A percentile compares a stretch with the other conserved stretches of the same genome.
Evolutionary conservation across 2,113 vertebrate species (phyloP).

Genomic region (Pipa parva): DNA sequence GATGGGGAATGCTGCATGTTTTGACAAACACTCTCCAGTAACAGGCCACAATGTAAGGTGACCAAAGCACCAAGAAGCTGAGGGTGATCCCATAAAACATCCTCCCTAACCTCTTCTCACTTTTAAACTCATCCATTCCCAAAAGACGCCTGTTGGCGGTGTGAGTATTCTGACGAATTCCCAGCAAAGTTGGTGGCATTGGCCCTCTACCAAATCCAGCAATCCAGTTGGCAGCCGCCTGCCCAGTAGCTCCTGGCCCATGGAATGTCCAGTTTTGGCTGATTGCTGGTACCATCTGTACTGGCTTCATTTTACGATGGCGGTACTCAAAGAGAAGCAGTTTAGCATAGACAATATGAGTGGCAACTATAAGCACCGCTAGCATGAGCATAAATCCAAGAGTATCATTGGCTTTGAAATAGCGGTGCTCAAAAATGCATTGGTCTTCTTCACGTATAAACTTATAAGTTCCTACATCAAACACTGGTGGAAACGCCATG

Average conservation of each 20-base stretch:
- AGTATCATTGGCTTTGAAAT: constrained; percentile 92
- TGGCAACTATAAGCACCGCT: constrained; percentile 85
- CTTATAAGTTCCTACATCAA: constrained; percentile 90
- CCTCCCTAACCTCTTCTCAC: constrained; percentile 85
- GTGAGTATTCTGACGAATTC: constrained; percentile 87
- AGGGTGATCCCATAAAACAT: constrained; percentile 93
- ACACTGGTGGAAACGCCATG: constrained; percentile 90
- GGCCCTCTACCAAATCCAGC: constrained; percentile 88
- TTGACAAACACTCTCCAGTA: constrained; percentile 93
- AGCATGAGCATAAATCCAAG: constrained; percentile 94
- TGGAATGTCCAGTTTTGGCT: constrained; percentile 97
- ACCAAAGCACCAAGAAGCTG: constrained; percentile 90
- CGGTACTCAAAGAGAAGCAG: constrained; percentile 87
- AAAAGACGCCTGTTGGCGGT: constrained; percentile 84
- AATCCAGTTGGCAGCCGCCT: constrained; percentile 92
- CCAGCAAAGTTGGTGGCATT: constrained; percentile 88
- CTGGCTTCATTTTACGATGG: constrained; percentile 92
- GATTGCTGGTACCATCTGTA: constrained; percentile 89
- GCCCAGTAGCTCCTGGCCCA: constrained; percentile 87
- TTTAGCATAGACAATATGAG: constrained; percentile 89
- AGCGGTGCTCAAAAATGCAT: constrained; percentile 92
- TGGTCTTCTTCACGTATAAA: constrained; percentile 90
- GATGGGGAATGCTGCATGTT: constrained; percentile 80
- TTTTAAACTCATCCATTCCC: constrained; percentile 90
- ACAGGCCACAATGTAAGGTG: constrained; percentile 88